phyloP scores from a whole-genome alignment of 2,113 vertebrate species.

The Balaenoptera acutorostrata region DNA sequence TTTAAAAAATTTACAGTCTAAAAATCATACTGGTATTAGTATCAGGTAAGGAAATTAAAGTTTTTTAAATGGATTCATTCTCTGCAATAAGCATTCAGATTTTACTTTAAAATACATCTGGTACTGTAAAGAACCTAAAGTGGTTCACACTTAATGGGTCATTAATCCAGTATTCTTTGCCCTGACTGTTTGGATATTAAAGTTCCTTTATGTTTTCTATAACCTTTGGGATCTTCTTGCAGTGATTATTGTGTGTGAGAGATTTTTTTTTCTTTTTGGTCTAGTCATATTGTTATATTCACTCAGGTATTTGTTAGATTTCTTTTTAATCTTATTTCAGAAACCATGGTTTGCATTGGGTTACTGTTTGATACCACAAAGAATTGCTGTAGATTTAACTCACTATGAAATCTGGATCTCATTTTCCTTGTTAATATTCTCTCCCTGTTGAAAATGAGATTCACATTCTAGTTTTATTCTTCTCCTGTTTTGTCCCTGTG shows the following conservation, averaged over 20 bases:
- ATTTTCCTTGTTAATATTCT: slow-evolving; percentile 19
- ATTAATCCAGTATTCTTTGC: slow-evolving; percentile 65
- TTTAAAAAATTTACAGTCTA: slow-evolving; percentile 37
- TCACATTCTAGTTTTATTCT: slow-evolving; percentile 7
- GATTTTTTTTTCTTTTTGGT: neutral
- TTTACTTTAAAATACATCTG: slow-evolving; percentile 56
- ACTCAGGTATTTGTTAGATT: neutral
- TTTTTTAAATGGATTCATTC: slow-evolving; percentile 40
- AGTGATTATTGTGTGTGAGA: slow-evolving; percentile 68
- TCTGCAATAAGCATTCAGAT: slow-evolving; percentile 55
- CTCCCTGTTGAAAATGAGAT: slow-evolving; percentile 23
- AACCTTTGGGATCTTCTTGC: slow-evolving; percentile 66
- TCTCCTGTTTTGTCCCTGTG: neutral
- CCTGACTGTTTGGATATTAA: slow-evolving; percentile 74
- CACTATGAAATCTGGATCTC: slow-evolving; percentile 2
- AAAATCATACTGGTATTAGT: slow-evolving; percentile 52
- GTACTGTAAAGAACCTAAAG: slow-evolving; percentile 68
- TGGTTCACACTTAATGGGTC: slow-evolving; percentile 46
- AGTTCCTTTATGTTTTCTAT: slow-evolving; percentile 75
- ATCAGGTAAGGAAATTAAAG: slow-evolving; percentile 48
- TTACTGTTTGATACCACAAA: neutral
- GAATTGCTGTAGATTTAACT: neutral
- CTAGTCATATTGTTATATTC: slow-evolving; percentile 29
- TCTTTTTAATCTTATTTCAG: neutral
- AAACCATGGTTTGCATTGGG: slow-evolving; percentile 20